Conservation (phyloP, 2,113 vertebrate genomes). For the Todiramphus saurophagus region DNA sequence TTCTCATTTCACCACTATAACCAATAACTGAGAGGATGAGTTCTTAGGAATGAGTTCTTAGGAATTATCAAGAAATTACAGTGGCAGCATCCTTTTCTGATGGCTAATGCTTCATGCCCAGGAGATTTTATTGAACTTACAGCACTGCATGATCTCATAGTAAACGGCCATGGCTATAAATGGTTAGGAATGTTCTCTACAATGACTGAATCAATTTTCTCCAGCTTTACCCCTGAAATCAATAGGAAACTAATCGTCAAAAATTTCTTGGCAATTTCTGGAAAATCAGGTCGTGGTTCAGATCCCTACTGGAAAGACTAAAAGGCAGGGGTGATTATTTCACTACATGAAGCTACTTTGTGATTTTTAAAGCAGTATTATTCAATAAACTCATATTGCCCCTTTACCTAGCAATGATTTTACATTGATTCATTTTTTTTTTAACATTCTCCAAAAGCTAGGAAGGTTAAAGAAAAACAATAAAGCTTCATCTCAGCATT, state of each 20-base stretch:
- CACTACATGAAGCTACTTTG: neutral
- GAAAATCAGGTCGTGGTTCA: neutral
- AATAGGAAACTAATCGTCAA: neutral
- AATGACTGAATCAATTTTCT: neutral
- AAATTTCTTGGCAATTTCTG: slow-evolving; percentile 14
- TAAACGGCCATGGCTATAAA: neutral
- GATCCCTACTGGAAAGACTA: neutral
- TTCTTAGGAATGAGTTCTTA: neutral
- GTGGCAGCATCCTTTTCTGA: neutral
- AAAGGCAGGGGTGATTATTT: neutral
- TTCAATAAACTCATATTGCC: neutral
- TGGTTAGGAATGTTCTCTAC: neutral
- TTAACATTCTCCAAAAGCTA: neutral
- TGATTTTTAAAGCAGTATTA: neutral
- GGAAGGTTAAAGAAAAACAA: neutral
- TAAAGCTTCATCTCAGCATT: neutral
- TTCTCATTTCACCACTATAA: neutral
- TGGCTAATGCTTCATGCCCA: neutral
- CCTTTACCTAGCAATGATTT: neutral
- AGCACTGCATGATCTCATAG: neutral
- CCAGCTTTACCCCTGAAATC: neutral
- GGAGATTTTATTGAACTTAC: neutral
- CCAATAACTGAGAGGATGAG: neutral
- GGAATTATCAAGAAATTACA: neutral
- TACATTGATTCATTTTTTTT: neutral